Base-by-base conservation (phyloP, 1,140 invertebrate species). In the Euura lappo region DNA sequence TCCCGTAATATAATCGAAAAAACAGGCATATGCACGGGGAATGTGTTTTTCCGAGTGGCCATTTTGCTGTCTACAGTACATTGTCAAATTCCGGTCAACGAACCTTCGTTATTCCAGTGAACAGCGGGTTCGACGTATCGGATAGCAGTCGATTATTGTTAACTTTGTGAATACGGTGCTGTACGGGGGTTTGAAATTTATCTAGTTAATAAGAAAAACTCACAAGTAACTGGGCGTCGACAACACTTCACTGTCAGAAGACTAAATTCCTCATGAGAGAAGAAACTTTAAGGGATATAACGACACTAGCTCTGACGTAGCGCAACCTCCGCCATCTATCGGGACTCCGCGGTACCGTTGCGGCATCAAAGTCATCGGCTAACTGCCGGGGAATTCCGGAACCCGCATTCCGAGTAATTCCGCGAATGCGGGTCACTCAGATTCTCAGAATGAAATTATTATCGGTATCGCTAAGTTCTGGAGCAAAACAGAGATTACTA, bases 201-300 rank as follows among this genome's bases (percentile, higher is more conserved):
- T 45, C 65, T 74, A 76, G 79, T 77, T 75, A 78, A 81, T 71
- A 69, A 71, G 74, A 28, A 75, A 79, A 73, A 84, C 80, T 83
- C 81, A 84, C 83, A 64, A 81, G 77, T 71, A 84, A 85, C 80
- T 83, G 83, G 83, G 83, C 83, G 83, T 85, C 81, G 81, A 84
- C 83, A 80, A 75, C 74, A 75, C 74, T 75, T 75, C 77, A 80
- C 76, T 80, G 51, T 60, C 51, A 60, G 51, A 60, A 60, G 51
- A 60, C 51, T 60, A 60, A 11, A n/a, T 60, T 60, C 51, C 13
- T 60, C 6, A 60, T 60, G 6, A 60, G 51, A 60, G 51, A 60
- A 60, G 51, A 60, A 60, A 60, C 51, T 60, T 5, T 60, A n/a
- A 5, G 8, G 28, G 28, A 28, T 28, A 28, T 28, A 28, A 28